Percentiles rank a stretch among this genome's conserved stretches.
Evolutionary conservation across 2,797 vertebrate species (phyloP).

Genomic region (Cirrhinus molitorella): DNA sequence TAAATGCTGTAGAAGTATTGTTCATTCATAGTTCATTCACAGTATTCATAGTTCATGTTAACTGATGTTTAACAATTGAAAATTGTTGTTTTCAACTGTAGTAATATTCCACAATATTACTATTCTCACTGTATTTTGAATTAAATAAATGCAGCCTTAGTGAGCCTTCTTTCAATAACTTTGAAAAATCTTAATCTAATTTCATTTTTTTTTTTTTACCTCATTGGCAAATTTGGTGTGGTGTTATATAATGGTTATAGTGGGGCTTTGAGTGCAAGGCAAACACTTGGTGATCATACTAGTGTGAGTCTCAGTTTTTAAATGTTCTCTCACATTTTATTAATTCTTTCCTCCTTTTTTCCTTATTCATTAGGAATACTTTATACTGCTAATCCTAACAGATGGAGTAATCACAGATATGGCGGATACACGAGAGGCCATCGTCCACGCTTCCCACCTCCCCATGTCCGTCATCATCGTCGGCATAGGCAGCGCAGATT

Average conservation of each 20-base stretch:
- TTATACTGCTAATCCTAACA: constrained; percentile 97
- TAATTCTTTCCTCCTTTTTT: not conserved
- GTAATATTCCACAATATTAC: not conserved
- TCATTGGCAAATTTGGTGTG: not conserved
- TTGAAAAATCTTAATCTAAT: too few relatives aligned
- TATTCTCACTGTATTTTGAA: not conserved
- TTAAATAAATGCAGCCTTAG: too few relatives aligned
- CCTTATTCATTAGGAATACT: constrained; percentile 88
- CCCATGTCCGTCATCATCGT: constrained; percentile 99
- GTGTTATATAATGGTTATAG: not conserved
- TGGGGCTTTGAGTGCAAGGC: not conserved
- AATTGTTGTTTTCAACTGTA: too few relatives aligned
- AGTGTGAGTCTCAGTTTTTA: not conserved
- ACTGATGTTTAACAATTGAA: too few relatives aligned
- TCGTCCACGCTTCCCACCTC: constrained; percentile 96
- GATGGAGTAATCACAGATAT: constrained; percentile 99
- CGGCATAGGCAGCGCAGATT: constrained; percentile 95
- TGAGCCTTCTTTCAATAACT: too few relatives aligned
- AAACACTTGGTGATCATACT: not conserved
- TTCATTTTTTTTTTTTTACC: not conserved
- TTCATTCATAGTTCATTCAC: too few relatives aligned
- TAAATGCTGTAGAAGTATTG: too few relatives aligned
- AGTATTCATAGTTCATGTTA: too few relatives aligned
- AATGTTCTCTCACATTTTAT: not conserved
- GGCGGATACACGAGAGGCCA: constrained; percentile 98